These are phyloP conservation scores for Hemaris fuciformis DNA, from an alignment of 2,888 invertebrate species.

Conservation along the genomic window DNA sequence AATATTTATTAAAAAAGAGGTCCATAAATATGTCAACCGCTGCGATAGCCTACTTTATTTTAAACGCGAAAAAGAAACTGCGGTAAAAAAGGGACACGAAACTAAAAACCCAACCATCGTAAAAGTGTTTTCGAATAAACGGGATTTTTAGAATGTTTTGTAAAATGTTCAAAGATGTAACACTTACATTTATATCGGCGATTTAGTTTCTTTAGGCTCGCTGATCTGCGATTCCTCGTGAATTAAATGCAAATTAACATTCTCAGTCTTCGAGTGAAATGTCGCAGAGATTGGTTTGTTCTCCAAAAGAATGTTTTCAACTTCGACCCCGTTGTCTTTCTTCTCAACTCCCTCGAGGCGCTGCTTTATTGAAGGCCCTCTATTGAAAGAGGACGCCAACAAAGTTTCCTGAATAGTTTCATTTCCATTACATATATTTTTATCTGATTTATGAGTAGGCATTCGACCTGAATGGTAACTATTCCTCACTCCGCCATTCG, in stretches of 20 bases:
- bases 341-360: slow-evolving; percentile 57
- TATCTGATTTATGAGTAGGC: slow-evolving; percentile 81
- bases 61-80: neutral
- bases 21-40: neutral
- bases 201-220: slow-evolving; percentile 54
- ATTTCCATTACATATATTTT: slow-evolving; percentile 86
- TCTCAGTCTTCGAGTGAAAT: slow-evolving; percentile 63
- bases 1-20: neutral
- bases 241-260: slow-evolving; percentile 66
- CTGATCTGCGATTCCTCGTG: slow-evolving; percentile 67
- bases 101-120: neutral
- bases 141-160: neutral
- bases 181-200: slow-evolving; percentile 61
- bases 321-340: slow-evolving; percentile 80
- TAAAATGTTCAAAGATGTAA: neutral
- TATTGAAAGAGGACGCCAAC: slow-evolving; percentile 80
- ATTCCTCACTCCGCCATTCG: slow-evolving; percentile 73
- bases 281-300: slow-evolving; percentile 64
- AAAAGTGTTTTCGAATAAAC: neutral
- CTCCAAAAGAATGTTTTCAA: slow-evolving; percentile 80
- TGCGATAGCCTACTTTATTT: neutral
- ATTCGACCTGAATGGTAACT: slow-evolving; percentile 72
- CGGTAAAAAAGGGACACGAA: neutral
- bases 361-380: slow-evolving; percentile 74
- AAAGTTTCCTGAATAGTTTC: slow-evolving; percentile 87